Evolutionary conservation across 2,797 vertebrate species (phyloP).

Genomic region (Cyprinella venusta): DNA sequence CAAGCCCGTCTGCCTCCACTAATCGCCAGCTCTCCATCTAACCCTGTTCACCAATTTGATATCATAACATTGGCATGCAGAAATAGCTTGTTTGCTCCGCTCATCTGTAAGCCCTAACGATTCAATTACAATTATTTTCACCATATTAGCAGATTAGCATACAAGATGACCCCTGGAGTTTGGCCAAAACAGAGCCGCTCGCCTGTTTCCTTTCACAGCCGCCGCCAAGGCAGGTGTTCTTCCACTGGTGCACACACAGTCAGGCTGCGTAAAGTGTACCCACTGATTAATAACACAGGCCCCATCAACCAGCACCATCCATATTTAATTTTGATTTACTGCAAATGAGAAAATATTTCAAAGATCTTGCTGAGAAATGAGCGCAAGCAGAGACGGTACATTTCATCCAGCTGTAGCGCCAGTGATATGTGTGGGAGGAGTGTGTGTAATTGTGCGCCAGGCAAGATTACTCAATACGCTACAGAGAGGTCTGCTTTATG

Average conservation of each 20-base stretch:
- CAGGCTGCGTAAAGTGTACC: slow-evolving; percentile 62
- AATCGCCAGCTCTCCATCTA: slow-evolving; percentile 39
- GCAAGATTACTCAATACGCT: slow-evolving; percentile 23
- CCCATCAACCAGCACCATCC: slow-evolving; percentile 52
- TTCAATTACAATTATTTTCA: slow-evolving; percentile 79
- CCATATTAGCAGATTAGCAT: slow-evolving; percentile 79
- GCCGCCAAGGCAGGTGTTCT: slow-evolving; percentile 32
- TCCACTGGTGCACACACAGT: slow-evolving; percentile 30
- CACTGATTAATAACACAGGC: slow-evolving; percentile 69
- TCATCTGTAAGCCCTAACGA: slow-evolving; percentile 64
- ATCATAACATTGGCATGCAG: slow-evolving; percentile 74
- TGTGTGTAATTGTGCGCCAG: slow-evolving; percentile 28
- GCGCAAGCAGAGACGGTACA: slow-evolving; percentile 10
- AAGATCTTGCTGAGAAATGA: slow-evolving; percentile 38
- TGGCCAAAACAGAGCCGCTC: slow-evolving; percentile 52
- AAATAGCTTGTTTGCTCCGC: slow-evolving; percentile 70
- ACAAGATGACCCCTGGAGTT: slow-evolving; percentile 70
- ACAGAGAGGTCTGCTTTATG: slow-evolving; percentile 35
- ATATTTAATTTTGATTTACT: slow-evolving; percentile 56
- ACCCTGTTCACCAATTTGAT: slow-evolving; percentile 71
- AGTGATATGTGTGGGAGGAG: slow-evolving; percentile 23
- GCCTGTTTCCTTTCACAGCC: slow-evolving; percentile 23
- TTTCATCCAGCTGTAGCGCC: slow-evolving; percentile 26
- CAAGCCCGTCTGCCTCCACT: slow-evolving; percentile 71
- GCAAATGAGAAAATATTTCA: slow-evolving; percentile 43